Base-by-base conservation (phyloP, 2,888 invertebrate genomes). In the Dexiosoma caninum region DNA sequence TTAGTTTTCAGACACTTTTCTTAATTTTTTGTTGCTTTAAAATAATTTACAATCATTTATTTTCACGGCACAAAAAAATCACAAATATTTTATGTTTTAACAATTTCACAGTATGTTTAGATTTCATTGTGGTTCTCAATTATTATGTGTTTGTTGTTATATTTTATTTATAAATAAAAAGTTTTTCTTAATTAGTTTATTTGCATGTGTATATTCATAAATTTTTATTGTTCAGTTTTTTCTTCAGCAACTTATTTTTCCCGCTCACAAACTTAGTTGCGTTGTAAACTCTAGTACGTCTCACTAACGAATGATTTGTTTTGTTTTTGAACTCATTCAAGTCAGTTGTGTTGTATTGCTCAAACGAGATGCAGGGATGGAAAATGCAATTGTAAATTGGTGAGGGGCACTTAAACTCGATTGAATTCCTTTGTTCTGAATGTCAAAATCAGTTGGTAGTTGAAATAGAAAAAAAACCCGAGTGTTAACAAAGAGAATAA, bases 301-400 rank as follows among this genome's bases (percentile, higher is more conserved):
- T 81, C 75, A 78, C 71, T 72, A 83, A 72, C 82, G 82, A 81
- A 78, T 81, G 82, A 81, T 57, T 76, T 64, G 75, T 59, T 74
- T 60, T 78, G 55, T 66, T 70, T 51, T 35, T 35, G 16, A n/a
- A 62, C 14, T 53, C 55, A 9, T 40, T 64, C 2, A 53, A 9
- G 42, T 49, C 10, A 23, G 27, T 44, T 23, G 19, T 51, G 32
- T 16, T 46, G 27, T 51, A 4, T 32, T 64, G 70, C 27, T 27
- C 6, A 3, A 59, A 21, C 23, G 40, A 16, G 16, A 7, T 14
- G 0, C 46, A 46, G 57, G 16, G 46, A 40, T 27, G 57, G 53
- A 27, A 40, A 40, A 2, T 14, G 8, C 6, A 9, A 7, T 46
- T 7, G n/a, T 59, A 23, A 21, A 23, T 6, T 23, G n/a, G n/a